Evolutionary conservation across 2,797 vertebrate genomes (phyloP), one percentile per base, ranked within the genome.

Genomic region (Sebastes dallii): DNA sequence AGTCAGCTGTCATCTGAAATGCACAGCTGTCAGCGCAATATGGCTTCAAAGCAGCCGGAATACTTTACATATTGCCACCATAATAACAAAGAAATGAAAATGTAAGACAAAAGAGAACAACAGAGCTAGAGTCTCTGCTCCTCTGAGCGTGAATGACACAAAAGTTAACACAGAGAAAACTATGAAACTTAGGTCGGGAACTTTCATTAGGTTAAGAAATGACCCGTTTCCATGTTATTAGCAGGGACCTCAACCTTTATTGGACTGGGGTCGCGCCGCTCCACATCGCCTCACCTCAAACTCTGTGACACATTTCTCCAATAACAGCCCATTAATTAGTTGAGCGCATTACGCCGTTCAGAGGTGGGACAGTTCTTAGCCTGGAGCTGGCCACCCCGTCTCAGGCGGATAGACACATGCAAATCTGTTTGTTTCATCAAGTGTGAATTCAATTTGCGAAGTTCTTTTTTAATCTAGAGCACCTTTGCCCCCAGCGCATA

Each of bases 401-500:
- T 95, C 93, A 91, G 91, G 84, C 68, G 88, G 88, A 86, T 94
- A 92, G 88, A 92, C 90, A 84, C 95, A 91, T 91, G 91, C 92
- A 93, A 94, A 95, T 93, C 88, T 94, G 93, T 96, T 95, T 96
- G 95, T 95, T 94, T 95, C 93, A 95, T 96, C 93, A 94, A 95
- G 93, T 95, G 94, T 95, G 92, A 96, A 96, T 96, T 95, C 93
- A 95, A 96, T 96, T 95, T 96, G 91, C 91, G 8, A 89, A 82
- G 87, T 91, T 93, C 92, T 88, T 93, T 46, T 95, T 95, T 94
- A 95, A 96, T 96, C 94, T 92, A 88, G 91, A 94, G 89, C 93
- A 95, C 95, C 94, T 95, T 95, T 94, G 95, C 95, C 96, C 92
- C 93, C 85, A 95, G 95, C 94, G 34, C 86, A 92, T 65, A 89